These are phyloP conservation scores for Idaea biselata DNA, from an alignment of 2,888 invertebrate genomes.

Conservation along the genomic window DNA sequence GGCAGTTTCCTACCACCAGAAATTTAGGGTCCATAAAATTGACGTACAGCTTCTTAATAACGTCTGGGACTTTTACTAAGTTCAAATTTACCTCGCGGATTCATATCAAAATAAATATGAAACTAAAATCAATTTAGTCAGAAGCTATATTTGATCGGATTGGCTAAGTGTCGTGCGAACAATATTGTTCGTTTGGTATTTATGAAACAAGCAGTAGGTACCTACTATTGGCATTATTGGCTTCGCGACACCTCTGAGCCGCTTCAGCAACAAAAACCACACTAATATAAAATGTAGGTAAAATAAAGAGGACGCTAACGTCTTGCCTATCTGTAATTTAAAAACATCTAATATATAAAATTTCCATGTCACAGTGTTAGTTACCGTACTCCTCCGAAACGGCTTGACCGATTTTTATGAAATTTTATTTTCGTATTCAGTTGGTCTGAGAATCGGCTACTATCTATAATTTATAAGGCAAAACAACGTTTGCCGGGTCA, in stretches of 20 bases:
- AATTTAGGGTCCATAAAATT: conserved; percentile 76
- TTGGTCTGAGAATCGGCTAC: no score
- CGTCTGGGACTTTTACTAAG: conserved; percentile 44
- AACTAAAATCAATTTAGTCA: conserved; percentile 53
- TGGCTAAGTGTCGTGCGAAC: conserved; percentile 51
- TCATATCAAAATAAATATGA: conserved; percentile 26
- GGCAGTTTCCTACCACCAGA: conserved; percentile 68
- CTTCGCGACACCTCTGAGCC: conserved; percentile 42
- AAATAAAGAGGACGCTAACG: no score
- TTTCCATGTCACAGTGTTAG: no score
- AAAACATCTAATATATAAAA: no score
- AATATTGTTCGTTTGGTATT: conserved; percentile 59
- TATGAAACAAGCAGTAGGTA: conserved; percentile 44
- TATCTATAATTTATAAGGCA: no score
- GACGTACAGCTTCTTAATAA: conserved; percentile 73
- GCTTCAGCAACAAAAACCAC: conserved; percentile 25
- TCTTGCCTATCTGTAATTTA: neutral
- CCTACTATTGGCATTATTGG: conserved; percentile 54
- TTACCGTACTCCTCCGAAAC: no score
- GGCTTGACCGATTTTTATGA: no score
- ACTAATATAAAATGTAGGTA: neutral
- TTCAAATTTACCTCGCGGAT: neutral
- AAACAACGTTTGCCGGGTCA: no score
- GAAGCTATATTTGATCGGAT: conserved; percentile 53
- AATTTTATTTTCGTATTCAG: no score